Evolutionary conservation across 2,113 vertebrate genomes (phyloP).

Genomic region (Stictonetta naevosa): DNA sequence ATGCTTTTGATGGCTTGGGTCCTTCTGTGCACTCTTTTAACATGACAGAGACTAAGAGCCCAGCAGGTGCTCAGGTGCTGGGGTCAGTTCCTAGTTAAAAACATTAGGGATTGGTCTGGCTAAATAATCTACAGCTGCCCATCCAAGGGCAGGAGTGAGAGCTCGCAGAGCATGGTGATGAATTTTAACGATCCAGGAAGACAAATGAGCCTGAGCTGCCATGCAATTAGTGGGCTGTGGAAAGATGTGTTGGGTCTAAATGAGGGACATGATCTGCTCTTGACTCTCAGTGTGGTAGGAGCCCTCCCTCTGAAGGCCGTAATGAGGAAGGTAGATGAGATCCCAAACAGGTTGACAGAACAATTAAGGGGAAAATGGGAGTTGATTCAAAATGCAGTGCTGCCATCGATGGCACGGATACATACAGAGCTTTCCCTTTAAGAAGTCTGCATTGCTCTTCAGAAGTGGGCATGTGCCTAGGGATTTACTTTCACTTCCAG

Average conservation of each 20-base stretch:
- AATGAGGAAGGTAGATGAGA: constrained; percentile 83
- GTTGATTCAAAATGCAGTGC: constrained; percentile 42
- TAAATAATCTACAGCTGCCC: constrained; percentile 83
- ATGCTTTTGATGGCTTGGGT: constrained; percentile 78
- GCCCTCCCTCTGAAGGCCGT: constrained; percentile 83
- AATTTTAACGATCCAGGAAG: constrained; percentile 85
- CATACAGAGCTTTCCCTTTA: not conserved
- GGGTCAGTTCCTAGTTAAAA: constrained; percentile 75
- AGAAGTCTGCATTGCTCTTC: not conserved
- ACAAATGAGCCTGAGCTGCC: constrained; percentile 85
- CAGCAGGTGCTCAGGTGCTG: constrained; percentile 71
- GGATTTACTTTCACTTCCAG: not conserved
- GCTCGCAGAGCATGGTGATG: constrained; percentile 75
- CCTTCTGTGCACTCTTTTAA: constrained; percentile 78
- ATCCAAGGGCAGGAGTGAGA: constrained; percentile 67
- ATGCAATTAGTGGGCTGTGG: constrained; percentile 86
- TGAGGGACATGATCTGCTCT: constrained; percentile 89
- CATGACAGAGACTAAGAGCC: constrained; percentile 80
- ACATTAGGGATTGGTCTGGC: constrained; percentile 73
- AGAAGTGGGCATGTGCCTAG: not conserved
- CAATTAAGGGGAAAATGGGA: constrained; percentile 72
- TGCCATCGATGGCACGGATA: not conserved
- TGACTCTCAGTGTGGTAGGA: constrained; percentile 84
- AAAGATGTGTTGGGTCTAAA: constrained; percentile 88
- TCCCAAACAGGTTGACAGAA: constrained; percentile 74